phyloP scores from a whole-genome alignment of 2,888 invertebrate species.

The Zeuzera pyrina region DNA sequence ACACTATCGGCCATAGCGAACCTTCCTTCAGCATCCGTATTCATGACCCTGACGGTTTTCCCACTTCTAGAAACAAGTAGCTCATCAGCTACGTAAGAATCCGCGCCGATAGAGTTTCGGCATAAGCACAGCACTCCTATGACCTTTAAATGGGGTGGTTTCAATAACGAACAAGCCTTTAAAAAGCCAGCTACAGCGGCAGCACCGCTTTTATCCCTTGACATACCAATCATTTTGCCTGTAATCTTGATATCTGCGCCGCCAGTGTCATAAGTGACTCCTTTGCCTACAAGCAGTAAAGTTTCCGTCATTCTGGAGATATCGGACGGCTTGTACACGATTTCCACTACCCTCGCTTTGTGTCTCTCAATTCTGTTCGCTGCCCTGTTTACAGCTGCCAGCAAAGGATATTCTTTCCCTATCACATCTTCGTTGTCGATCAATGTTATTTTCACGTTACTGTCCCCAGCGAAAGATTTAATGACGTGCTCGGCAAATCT shows the following conservation, averaged over 20 bases:
- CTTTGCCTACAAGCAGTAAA: slow-evolving; percentile 88
- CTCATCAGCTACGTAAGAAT: slow-evolving; percentile 90
- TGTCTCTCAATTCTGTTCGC: slow-evolving; percentile 78
- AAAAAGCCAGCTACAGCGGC: slow-evolving; percentile 92
- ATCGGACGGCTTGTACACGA: slow-evolving; percentile 77
- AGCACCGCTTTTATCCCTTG: slow-evolving; percentile 91
- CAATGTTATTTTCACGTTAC: slow-evolving; percentile 76
- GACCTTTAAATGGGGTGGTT: slow-evolving; percentile 83
- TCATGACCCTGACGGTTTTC: slow-evolving; percentile 84
- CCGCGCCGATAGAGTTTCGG: slow-evolving; percentile 88
- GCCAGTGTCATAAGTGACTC: slow-evolving; percentile 87
- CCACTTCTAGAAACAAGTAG: slow-evolving; percentile 85
- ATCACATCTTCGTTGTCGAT: slow-evolving; percentile 75
- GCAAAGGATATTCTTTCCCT: slow-evolving; percentile 82
- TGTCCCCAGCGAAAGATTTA: slow-evolving; percentile 70
- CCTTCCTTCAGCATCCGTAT: slow-evolving; percentile 94
- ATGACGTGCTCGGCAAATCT: slow-evolving; percentile 84
- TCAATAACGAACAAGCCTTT: slow-evolving; percentile 79
- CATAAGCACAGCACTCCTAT: slow-evolving; percentile 86
- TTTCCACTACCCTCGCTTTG: slow-evolving; percentile 72
- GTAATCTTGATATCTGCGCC: slow-evolving; percentile 82
- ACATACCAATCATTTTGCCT: slow-evolving; percentile 88
- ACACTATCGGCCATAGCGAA: slow-evolving; percentile 92
- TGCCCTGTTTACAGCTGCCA: slow-evolving; percentile 82
- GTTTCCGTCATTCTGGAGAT: slow-evolving; percentile 74